Evolutionary conservation across 2,888 invertebrate genomes (phyloP).

Genomic region (Muschampia plurimacula): DNA sequence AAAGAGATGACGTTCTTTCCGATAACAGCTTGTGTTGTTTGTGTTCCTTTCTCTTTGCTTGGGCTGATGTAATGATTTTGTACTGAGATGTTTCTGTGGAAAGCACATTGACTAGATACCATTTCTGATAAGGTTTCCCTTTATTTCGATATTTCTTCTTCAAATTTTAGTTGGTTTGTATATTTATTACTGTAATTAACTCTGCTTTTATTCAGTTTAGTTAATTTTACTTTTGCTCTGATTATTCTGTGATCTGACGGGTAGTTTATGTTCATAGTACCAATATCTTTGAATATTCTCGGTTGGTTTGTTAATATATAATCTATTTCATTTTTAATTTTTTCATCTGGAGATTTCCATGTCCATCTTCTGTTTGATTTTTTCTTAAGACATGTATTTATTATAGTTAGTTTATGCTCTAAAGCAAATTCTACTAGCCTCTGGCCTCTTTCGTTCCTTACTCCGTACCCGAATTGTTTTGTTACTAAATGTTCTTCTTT

Average conservation of each 20-base stretch:
- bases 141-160: constrained; percentile 3
- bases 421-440: neutral
- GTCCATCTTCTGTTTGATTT: constrained; percentile 2
- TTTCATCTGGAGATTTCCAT: constrained; percentile 8
- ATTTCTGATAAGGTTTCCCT: too few species aligned
- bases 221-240: constrained; percentile 20
- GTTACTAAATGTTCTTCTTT: neutral
- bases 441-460: neutral
- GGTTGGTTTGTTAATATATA: constrained; percentile 8
- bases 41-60: too few species aligned
- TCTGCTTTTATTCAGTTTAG: constrained; percentile 26
- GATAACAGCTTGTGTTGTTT: too few species aligned
- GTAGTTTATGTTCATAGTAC: neutral
- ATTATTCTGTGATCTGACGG: constrained; percentile 34
- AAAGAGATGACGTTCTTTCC: too few species aligned
- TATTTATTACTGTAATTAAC: too few species aligned
- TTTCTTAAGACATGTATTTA: constrained; percentile 13
- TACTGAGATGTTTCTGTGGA: too few species aligned
- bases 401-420: constrained; percentile 1
- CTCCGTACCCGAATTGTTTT: neutral
- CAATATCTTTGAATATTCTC: neutral
- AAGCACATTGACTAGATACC: too few species aligned
- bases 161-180: constrained; percentile 12
- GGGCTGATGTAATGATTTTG: too few species aligned
- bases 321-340: constrained; percentile 13